Conservation (phyloP, 2,888 invertebrate species). For the Litoditis marina region DNA sequence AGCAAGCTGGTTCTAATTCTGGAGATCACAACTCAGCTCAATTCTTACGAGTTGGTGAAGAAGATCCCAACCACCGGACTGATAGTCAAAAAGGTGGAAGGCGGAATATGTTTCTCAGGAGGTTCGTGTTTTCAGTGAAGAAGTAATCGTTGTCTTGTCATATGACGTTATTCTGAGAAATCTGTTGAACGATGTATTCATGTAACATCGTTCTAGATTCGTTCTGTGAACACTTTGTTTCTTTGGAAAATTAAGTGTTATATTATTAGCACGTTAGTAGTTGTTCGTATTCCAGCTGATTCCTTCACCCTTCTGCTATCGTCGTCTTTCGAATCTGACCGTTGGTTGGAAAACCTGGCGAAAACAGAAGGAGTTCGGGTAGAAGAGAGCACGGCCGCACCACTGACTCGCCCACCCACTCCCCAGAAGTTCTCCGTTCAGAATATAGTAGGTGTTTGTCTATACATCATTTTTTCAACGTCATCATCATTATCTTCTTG, state of each 20-base stretch:
- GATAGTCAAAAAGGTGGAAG: constrained; percentile 16
- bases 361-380: constrained; percentile 24
- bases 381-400: constrained; percentile 7
- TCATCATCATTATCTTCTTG: too few relatives aligned
- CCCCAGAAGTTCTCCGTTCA: too few relatives aligned
- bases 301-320: background rate
- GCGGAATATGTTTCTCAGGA: background rate
- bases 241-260: background rate
- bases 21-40: constrained; percentile 84
- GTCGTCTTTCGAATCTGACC: constrained; percentile 24
- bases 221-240: too few relatives aligned
- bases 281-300: background rate
- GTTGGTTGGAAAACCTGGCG: constrained; percentile 30
- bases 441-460: too few relatives aligned
- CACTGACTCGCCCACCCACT: constrained; percentile 14
- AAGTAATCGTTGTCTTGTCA: background rate
- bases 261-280: background rate
- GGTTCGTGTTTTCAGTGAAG: background rate
- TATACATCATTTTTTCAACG: too few relatives aligned
- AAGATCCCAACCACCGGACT: constrained; percentile 22
- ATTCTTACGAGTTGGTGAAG: constrained; percentile 72
- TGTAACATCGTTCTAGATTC: too few relatives aligned
- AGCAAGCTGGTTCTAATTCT: constrained; percentile 82
- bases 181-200: too few relatives aligned
- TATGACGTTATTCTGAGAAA: background rate